Conservation (phyloP, 2,888 invertebrate species). For the Cistogaster globosa region DNA sequence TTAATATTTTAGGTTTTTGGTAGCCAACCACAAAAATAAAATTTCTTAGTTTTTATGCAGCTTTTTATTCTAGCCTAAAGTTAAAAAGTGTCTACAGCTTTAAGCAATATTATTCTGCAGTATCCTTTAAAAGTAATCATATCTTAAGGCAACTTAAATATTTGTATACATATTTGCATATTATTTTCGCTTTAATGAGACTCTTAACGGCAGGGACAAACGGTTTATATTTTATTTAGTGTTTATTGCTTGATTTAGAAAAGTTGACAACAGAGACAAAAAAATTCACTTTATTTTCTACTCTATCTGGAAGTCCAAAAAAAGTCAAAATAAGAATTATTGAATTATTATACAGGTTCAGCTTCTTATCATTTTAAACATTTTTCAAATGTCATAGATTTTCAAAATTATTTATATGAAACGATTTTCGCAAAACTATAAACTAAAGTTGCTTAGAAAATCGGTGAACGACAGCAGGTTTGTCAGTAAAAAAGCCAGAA, state of each 20-base stretch:
- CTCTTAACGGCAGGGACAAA: conserved; percentile 15
- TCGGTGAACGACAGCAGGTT: too few relatives aligned
- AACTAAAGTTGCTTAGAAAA: too few relatives aligned
- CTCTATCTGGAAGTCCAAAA: too few relatives aligned
- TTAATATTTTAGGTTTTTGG: not conserved
- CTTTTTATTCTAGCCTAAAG: not conserved
- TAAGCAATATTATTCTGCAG: conserved; percentile 10
- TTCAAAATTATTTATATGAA: too few relatives aligned
- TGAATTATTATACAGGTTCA: too few relatives aligned
- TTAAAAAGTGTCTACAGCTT: conserved; percentile 7
- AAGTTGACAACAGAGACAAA: not conserved
- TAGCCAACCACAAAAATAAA: conserved; percentile 1
- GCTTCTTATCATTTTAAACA: too few relatives aligned
- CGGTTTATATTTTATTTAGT: not conserved
- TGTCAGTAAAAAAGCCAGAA: too few relatives aligned
- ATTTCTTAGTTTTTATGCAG: not conserved
- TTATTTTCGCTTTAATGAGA: conserved; percentile 59
- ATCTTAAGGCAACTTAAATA: conserved; percentile 19
- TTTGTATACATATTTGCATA: conserved; percentile 43
- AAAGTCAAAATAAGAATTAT: too few relatives aligned
- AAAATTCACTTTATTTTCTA: not conserved
- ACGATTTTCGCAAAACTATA: too few relatives aligned
- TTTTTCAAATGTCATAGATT: too few relatives aligned
- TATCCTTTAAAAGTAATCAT: not conserved
- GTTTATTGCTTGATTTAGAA: not conserved